Conservation (phyloP, 1,140 invertebrate species). For the Hypsibius dujardini region DNA sequence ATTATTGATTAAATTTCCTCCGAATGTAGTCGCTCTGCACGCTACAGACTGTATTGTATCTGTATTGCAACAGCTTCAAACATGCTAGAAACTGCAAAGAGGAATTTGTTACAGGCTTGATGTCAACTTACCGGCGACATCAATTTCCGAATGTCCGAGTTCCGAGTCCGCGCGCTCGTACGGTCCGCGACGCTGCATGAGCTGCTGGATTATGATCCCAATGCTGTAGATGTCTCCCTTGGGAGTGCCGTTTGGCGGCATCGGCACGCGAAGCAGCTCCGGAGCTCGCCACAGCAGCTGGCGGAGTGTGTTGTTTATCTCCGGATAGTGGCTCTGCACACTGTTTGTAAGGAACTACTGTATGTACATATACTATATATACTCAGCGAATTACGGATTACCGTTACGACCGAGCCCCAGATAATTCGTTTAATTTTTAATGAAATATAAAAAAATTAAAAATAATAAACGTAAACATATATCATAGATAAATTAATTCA, state of each 20-base stretch:
- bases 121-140: conserved; percentile 2
- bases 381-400: too few species aligned
- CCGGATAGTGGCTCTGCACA: neutral
- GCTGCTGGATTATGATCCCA: conserved; percentile 67
- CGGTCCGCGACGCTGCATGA: conserved; percentile 57
- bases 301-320: neutral
- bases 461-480: too few species aligned
- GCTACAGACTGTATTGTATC: too few species aligned
- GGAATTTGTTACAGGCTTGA: neutral
- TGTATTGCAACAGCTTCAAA: too few species aligned
- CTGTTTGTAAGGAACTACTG: neutral
- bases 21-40: neutral
- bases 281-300: conserved; percentile 68
- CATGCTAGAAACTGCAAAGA: neutral
- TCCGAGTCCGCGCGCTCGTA: conserved; percentile 28
- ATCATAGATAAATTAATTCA: too few species aligned
- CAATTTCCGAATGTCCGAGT: neutral
- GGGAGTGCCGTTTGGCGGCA: conserved; percentile 46
- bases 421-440: too few species aligned
- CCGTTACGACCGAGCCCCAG: too few species aligned
- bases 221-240: conserved; percentile 75
- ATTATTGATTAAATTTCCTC: neutral
- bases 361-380: too few species aligned
- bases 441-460: too few species aligned
- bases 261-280: conserved; percentile 49